phyloP scores from a whole-genome alignment of 2,797 vertebrate species.

The Gobio occitaniae region DNA sequence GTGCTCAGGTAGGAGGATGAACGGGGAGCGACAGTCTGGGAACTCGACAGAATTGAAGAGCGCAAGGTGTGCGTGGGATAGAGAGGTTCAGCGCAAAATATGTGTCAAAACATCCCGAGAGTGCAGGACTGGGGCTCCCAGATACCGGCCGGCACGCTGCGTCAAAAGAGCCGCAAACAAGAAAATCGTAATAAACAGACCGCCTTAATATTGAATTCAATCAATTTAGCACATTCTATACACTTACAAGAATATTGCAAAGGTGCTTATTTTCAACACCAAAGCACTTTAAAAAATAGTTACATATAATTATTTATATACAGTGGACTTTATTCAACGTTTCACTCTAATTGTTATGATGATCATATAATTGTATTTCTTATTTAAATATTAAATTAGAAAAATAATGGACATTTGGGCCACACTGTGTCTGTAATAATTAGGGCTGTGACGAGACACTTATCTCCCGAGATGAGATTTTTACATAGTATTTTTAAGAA shows the following conservation, averaged over 20 bases:
- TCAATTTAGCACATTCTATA: slow-evolving; percentile 63
- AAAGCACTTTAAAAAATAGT: slow-evolving; percentile 4
- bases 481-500: too few species aligned
- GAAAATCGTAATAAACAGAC: slow-evolving; percentile 59
- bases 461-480: too few species aligned
- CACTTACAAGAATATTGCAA: slow-evolving; percentile 56
- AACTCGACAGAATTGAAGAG: slow-evolving; percentile 56
- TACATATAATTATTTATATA: not conserved
- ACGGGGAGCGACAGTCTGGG: slow-evolving; percentile 44
- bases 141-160: slow-evolving; percentile 35
- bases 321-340: not conserved
- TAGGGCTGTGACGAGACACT: too few species aligned
- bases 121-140: slow-evolving; percentile 48
- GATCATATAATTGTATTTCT: not conserved
- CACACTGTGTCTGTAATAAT: too few species aligned
- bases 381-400: not conserved
- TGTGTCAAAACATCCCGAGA: slow-evolving; percentile 39
- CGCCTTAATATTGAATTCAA: slow-evolving; percentile 55
- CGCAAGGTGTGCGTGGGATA: slow-evolving; percentile 51
- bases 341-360: not conserved
- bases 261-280: not conserved
- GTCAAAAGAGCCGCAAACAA: slow-evolving; percentile 48
- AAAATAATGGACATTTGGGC: too few species aligned
- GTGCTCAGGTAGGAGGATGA: slow-evolving; percentile 56
- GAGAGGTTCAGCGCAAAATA: slow-evolving; percentile 49